Base-by-base conservation (phyloP, 2,797 vertebrate genomes). In the Chelmon rostratus region DNA sequence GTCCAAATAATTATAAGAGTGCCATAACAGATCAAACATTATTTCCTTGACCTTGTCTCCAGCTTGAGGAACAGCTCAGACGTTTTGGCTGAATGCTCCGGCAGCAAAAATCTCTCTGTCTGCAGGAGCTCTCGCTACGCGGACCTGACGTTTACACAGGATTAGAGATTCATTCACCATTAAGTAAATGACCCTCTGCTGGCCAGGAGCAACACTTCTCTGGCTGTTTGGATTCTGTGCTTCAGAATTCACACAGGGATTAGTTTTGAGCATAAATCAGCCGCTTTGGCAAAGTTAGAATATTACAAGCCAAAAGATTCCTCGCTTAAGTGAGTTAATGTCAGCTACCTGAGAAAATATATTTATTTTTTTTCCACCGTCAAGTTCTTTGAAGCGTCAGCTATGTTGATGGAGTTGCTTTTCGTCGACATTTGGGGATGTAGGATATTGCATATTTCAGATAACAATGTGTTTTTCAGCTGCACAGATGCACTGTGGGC, bases 1-100 rank as follows among this genome's bases (percentile, higher is more conserved):
- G 91, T 88, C 90, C 88, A 90, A 92, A 94, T 92, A 91, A 94
- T 93, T 93, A 93, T 88, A 88, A 85, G 83, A 87, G 84, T 89
- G 90, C 88, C 88, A 92, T 92, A 93, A 89, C 91, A 93, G 92
- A 95, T 92, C 90, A 90, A 86, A 89, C 82, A 83, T 88, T 88
- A 91, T 91, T 94, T 92, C 88, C 85, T 85, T 91, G 90, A 93
- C 92, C 93, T 91, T 87, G 88, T 92, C 89, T 92, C 85, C 82
- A 78, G 87, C 81, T 89, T 91, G 88, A 89, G 81, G 82, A 93
- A 91, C 85, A 85, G 89, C 86, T 84, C 83, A 68, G 85, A 81
- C 75, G 64, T 79, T 90, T 90, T 90, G 86, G 91, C 88, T 77
- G 69, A 82, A 79, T 75, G 61, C 63, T 78, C 52, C 42, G 64